Base-by-base conservation (phyloP, 2,888 invertebrate species). In the Anorthoa munda region DNA sequence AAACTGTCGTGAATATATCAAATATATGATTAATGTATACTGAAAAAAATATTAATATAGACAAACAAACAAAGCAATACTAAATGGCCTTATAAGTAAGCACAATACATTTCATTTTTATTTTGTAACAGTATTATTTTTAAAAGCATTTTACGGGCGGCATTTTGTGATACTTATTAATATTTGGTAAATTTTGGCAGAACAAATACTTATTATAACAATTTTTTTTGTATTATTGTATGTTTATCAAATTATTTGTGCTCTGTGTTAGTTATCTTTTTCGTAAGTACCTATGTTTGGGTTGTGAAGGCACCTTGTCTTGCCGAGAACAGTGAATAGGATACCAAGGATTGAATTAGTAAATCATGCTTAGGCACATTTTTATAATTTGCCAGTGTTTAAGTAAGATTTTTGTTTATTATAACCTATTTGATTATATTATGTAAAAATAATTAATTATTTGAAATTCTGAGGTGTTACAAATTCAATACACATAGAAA, bases 61-160 rank as follows among this genome's bases (percentile, higher is more conserved):
- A 86, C 79, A 87, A 66, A 87, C 86, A 86, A 77, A 88, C 80
- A 85, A 93, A 95, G 94, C 94, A 94, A 95, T 95, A 94, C 86
- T 79, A 58, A 74, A 94, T 87, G 94, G 94, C 94, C 94, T 95
- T 95, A 93, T 91, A 90, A 31, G 23, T 86, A 85, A 84, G 82
- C 84, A 83, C 79, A 88, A 88, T 90, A 91, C 89, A 91, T 89
- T 87, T 83, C 82, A 85, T 86, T 80, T 81, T 88, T 90, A 86
- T 85, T 90, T 90, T 88, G 85, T 90, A 73, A 90, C 93, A 93
- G 92, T 94, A 94, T 94, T 94, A 93, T 91, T 92, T 92, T 89
- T 84, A 81, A 86, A 85, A 81, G 89, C 90, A 92, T 92, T 91
- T 90, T 92, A 87, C 85, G 84, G 80, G 76, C 87, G 86, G 87